Evolutionary conservation across 1,140 invertebrate genomes (phyloP).

Genomic region (Geopemphigus sp.): DNA sequence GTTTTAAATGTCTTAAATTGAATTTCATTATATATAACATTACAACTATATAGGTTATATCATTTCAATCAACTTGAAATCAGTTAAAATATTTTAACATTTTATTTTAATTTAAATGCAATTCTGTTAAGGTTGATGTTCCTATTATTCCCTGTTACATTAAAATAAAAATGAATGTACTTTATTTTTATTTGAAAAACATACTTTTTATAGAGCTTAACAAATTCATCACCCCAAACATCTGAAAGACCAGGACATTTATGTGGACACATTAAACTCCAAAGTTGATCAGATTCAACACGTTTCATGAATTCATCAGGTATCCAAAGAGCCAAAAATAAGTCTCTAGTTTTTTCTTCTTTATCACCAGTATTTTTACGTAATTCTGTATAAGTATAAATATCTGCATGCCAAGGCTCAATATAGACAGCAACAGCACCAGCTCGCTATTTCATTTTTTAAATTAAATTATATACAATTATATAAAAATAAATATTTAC

Average conservation of each 20-base stretch:
- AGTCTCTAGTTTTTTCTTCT: conserved; percentile 86
- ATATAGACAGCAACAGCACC: conserved; percentile 98
- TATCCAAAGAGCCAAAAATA: conserved; percentile 99
- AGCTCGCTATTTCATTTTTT: conserved; percentile 65
- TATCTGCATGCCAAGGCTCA: conserved; percentile 98
- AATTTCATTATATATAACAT: too few species aligned
- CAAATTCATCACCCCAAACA: conserved; percentile 93
- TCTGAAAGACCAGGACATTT: conserved; percentile 88
- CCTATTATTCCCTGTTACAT: too few species aligned
- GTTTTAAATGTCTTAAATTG: too few species aligned
- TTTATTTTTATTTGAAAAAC: neutral
- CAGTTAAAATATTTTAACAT: too few species aligned
- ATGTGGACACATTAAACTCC: conserved; percentile 97
- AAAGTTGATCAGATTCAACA: conserved; percentile 81
- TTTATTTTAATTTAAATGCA: too few species aligned
- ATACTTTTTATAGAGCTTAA: conserved; percentile 78
- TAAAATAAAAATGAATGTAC: too few species aligned
- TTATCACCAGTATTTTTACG: conserved; percentile 93
- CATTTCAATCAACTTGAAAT: too few species aligned
- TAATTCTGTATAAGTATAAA: conserved; percentile 93
- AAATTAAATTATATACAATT: neutral
- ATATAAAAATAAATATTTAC: conserved; percentile 54
- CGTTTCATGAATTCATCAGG: conserved; percentile 98
- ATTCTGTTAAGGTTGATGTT: too few species aligned
- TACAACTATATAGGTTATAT: too few species aligned